Conservation (phyloP, 2,113 vertebrate species). For the Todiramphus chloris region DNA sequence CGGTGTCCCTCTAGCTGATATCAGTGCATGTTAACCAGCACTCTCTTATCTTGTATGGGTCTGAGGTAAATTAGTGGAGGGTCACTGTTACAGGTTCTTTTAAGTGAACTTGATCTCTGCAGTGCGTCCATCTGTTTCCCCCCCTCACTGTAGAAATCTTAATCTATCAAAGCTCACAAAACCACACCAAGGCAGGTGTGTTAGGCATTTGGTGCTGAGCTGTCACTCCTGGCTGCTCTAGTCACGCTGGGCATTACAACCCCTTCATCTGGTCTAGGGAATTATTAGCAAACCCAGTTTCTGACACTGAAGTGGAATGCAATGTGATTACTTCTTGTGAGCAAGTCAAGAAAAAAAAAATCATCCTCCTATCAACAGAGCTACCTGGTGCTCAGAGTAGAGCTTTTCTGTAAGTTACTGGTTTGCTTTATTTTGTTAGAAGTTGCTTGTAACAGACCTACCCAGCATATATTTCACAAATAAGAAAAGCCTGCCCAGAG, state of each 20-base stretch:
- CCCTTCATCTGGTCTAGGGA: neutral
- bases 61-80: neutral
- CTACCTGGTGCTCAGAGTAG: neutral
- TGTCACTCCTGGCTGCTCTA: neutral
- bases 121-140: neutral
- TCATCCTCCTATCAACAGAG: neutral
- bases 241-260: neutral
- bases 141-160: neutral
- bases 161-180: neutral
- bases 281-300: neutral
- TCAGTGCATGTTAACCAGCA: neutral
- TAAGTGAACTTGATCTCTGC: neutral
- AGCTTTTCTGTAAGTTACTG: neutral
- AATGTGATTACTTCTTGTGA: neutral
- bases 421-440: neutral
- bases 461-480: neutral
- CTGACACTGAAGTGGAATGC: neutral
- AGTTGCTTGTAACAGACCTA: neutral
- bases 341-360: neutral
- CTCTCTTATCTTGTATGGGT: accelerated
- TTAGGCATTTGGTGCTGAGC: neutral
- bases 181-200: neutral
- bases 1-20: neutral
- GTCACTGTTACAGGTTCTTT: neutral
- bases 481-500: neutral